Evolutionary conservation across 1,140 invertebrate species (phyloP).

Genomic region (Onthophagus taurus): DNA sequence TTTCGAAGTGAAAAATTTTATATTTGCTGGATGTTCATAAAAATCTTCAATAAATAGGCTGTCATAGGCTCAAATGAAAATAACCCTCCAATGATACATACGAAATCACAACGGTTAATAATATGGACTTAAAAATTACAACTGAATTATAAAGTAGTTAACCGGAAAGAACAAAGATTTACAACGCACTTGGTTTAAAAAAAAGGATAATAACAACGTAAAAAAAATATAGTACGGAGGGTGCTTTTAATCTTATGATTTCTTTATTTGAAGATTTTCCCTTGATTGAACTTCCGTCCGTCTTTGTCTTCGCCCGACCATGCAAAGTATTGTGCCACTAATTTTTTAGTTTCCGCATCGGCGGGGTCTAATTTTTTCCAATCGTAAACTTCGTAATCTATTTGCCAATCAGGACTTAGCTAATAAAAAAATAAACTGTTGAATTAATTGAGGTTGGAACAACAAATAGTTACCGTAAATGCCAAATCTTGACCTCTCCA

Average conservation of each 20-base stretch:
- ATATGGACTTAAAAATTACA: no score
- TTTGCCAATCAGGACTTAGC: slow-evolving; percentile 85
- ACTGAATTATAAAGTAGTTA: no score
- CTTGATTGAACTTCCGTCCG: slow-evolving; percentile 92
- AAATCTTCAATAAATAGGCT: no score
- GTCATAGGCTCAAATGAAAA: no score
- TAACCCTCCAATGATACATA: no score
- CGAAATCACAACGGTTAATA: no score
- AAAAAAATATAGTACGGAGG: slow-evolving; percentile 54
- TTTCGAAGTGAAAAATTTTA: no score
- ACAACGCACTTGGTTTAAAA: no score
- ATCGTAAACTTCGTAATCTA: slow-evolving; percentile 94
- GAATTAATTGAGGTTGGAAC: slow-evolving; percentile 20
- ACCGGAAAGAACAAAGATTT: no score
- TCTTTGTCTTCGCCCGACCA: slow-evolving; percentile 84
- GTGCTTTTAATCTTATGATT: slow-evolving; percentile 49
- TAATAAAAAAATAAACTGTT: slow-evolving; percentile 40
- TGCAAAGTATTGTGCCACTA: slow-evolving; percentile 87
- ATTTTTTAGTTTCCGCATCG: slow-evolving; percentile 73
- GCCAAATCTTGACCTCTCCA: slow-evolving; percentile 93
- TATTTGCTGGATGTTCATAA: no score
- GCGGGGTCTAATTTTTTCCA: slow-evolving; percentile 92
- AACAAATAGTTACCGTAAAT: slow-evolving; percentile 77
- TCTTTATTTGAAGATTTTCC: slow-evolving; percentile 98
- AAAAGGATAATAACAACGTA: neutral